Evolutionary conservation across 2,113 vertebrate species (phyloP).

Genomic region (Montifringilla adamsi): DNA sequence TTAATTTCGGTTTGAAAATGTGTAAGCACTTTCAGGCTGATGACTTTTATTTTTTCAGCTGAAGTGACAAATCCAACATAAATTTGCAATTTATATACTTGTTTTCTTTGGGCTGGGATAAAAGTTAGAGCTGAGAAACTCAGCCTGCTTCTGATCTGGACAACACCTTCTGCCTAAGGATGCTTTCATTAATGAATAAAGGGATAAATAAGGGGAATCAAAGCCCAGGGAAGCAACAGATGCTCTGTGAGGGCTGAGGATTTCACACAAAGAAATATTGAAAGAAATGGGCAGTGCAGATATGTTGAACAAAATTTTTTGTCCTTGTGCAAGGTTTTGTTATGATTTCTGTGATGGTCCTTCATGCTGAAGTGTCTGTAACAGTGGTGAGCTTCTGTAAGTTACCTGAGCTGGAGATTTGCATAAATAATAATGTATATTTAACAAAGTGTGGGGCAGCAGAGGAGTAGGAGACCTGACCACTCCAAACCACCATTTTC

Average conservation of each 20-base stretch:
- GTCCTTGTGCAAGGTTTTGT: not conserved
- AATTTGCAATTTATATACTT: constrained; percentile 13
- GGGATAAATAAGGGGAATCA: not conserved
- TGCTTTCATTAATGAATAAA: constrained; percentile 17
- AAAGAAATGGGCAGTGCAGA: not conserved
- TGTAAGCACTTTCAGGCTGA: constrained; percentile 1
- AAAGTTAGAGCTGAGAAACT: constrained; percentile 32
- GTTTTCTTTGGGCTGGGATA: constrained; percentile 51
- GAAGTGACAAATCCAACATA: constrained; percentile 49
- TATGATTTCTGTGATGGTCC: not conserved
- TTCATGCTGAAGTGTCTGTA: not conserved
- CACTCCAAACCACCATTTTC: not conserved
- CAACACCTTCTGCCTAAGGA: constrained; percentile 34
- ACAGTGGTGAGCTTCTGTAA: not conserved
- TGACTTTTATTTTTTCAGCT: constrained; percentile 61
- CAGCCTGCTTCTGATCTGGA: constrained; percentile 32
- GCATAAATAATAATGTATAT: accelerated
- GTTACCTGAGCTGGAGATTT: not conserved
- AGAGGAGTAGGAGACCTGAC: not conserved
- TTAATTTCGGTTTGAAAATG: constrained; percentile 14
- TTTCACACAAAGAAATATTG: not conserved
- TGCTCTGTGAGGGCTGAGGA: not conserved
- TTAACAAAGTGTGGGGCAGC: not conserved
- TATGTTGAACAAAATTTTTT: not conserved
- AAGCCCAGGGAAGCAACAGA: not conserved